Evolutionary conservation across 1,140 invertebrate genomes (phyloP).

Genomic region (Trachelipus rathkii): DNA sequence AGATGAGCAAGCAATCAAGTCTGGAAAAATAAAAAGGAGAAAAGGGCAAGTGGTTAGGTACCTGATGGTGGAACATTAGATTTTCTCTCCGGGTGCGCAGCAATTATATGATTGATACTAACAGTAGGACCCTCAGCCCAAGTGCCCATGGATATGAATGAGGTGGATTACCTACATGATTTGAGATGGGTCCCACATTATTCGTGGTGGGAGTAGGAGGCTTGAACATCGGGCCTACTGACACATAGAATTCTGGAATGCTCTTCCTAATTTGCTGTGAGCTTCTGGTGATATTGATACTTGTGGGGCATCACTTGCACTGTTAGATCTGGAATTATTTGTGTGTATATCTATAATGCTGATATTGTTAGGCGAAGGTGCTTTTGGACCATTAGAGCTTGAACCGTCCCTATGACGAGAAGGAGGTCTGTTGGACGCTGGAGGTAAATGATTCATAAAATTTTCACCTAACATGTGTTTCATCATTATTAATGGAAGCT

Average conservation of each 20-base stretch:
- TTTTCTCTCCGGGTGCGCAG: slow-evolving; percentile 64
- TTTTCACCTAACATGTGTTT: not conserved
- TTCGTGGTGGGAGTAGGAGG: slow-evolving; percentile 42
- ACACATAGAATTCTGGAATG: slow-evolving; percentile 32
- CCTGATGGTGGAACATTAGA: slow-evolving; percentile 45
- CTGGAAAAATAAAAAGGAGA: not conserved
- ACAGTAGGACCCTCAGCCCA: slow-evolving; percentile 71
- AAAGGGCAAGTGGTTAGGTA: not conserved
- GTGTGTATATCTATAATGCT: slow-evolving; percentile 44
- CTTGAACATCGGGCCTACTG: slow-evolving; percentile 49
- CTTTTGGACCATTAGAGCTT: not conserved
- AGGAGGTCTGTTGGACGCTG: not conserved
- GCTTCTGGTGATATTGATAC: slow-evolving; percentile 42
- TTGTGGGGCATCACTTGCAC: slow-evolving; percentile 25
- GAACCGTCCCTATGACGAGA: not conserved
- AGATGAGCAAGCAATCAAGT: not conserved
- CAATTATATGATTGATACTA: slow-evolving; percentile 75
- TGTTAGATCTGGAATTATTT: slow-evolving; percentile 25
- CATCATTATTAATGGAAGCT: not conserved
- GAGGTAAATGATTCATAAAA: not conserved
- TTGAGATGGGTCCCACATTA: slow-evolving; percentile 31
- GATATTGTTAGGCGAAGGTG: not conserved
- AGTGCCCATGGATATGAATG: slow-evolving; percentile 50
- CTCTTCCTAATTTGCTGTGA: slow-evolving; percentile 30
- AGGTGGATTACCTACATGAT: slow-evolving; percentile 19